These are phyloP conservation scores for Pipa parva DNA, from an alignment of 2,113 vertebrate species.

Conservation along the genomic window DNA sequence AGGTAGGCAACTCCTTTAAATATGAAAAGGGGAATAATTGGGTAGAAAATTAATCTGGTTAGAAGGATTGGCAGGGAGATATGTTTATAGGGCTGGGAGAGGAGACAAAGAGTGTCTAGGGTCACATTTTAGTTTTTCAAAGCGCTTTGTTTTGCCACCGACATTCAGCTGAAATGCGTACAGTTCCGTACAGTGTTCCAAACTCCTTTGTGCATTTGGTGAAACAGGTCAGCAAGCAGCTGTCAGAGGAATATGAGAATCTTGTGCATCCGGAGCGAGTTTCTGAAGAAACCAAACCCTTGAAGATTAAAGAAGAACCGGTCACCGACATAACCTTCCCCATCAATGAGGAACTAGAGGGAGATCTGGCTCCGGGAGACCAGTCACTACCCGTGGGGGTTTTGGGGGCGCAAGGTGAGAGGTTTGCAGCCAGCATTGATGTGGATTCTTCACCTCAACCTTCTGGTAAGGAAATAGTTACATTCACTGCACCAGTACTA, in stretches of 20 bases:
- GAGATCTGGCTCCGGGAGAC: slow-evolving; percentile 83
- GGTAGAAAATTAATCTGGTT: too few species aligned
- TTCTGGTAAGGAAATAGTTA: slow-evolving; percentile 64
- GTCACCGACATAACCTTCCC: slow-evolving; percentile 88
- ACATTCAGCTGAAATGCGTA: too few species aligned
- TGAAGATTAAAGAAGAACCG: slow-evolving; percentile 90
- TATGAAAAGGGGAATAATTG: too few species aligned
- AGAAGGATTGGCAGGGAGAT: too few species aligned
- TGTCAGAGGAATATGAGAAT: slow-evolving; percentile 92
- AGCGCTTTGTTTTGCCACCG: too few species aligned
- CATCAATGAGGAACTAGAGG: slow-evolving; percentile 86
- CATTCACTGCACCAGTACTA: slow-evolving; percentile 12
- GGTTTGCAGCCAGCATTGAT: slow-evolving; percentile 81
- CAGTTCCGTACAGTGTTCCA: too few species aligned
- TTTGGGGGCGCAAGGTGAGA: slow-evolving; percentile 77
- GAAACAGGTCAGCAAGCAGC: slow-evolving; percentile 86
- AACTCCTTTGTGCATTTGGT: background rate
- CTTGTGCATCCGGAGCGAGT: slow-evolving; percentile 94
- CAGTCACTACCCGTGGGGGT: slow-evolving; percentile 88
- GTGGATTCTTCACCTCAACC: slow-evolving; percentile 87
- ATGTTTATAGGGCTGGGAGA: too few species aligned
- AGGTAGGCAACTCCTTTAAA: too few species aligned
- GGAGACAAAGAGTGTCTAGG: too few species aligned
- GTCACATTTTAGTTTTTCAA: too few species aligned
- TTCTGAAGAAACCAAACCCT: slow-evolving; percentile 87